Base-by-base conservation (phyloP, 2,888 invertebrate genomes). In the Meteorus cinctellus region DNA sequence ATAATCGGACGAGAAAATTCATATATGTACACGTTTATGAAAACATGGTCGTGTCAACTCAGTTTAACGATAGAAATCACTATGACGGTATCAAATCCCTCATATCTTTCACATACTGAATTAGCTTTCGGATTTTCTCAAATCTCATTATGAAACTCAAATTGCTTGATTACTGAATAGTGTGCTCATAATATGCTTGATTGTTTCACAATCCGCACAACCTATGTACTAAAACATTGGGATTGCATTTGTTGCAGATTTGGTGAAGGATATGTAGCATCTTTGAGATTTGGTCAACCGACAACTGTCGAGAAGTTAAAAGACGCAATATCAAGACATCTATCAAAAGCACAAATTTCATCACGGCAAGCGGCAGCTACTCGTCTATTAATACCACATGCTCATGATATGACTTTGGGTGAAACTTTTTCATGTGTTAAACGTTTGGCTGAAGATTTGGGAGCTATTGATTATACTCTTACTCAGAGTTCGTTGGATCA, bases 401-500 rank as follows among this genome's bases (percentile, higher is more conserved):
- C 90, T 76, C 85, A 90, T 55, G 85, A 86, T 51, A 90, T 90
- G 14, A 86, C 85, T 0, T 85, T 91, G 79, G 92, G 92, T 85
- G 90, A 89, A 82, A 90, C 91, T 77, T 92, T 92, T 89, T 85
- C 88, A 0, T 88, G 91, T 82, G 89, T 92, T 87, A 89, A 90
- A 76, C 89, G 89, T 70, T 87, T 92, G 80, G 91, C 91, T 75
- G 87, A 89, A 77, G 86, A 89, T 71, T 89, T 92, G 78, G 90
- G 91, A 80, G 89, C 92, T 5, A 90, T 91, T 14, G 92, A 92
- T 87, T 92, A 90, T 86, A 92, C 92, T n/a, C 79, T 92, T 82
- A 92, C 91, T 84, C 92, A 92, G 82, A 92, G 91, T 88, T 92
- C 92, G 14, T 89, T 93, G 59, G 92, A 92, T 81, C 92, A 92